Percentiles rank a stretch among this genome's conserved stretches.
Evolutionary conservation across 2,797 vertebrate genomes (phyloP).

Genomic region (Notolepis coatsorum): DNA sequence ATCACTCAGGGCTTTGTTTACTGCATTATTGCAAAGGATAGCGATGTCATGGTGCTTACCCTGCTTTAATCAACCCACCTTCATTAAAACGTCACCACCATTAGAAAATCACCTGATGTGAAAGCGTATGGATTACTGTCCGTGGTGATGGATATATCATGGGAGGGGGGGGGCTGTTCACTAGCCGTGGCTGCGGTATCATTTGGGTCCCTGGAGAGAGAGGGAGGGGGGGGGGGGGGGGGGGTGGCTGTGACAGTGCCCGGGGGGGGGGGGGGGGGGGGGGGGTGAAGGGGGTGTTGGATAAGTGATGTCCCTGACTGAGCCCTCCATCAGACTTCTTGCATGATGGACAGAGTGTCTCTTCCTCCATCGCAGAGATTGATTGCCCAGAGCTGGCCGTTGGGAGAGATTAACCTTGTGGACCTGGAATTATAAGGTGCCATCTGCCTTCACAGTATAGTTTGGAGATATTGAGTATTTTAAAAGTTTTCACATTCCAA

Average conservation of each 20-base stretch:
- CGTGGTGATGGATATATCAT: conserved; percentile 48
- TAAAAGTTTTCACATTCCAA: conserved; percentile 1
- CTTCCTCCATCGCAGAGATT: conserved; percentile 61
- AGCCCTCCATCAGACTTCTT: conserved; percentile 72
- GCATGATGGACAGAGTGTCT: conserved; percentile 67
- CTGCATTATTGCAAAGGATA: conserved; percentile 23
- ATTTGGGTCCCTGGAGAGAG: conserved; percentile 57
- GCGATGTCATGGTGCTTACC: conserved; percentile 1
- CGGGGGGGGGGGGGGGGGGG: neutral
- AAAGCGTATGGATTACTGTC: conserved; percentile 42
- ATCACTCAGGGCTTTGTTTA: conserved; percentile 55
- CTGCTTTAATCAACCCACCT: conserved; percentile 34
- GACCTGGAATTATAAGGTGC: conserved; percentile 38
- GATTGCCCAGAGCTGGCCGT: conserved; percentile 65
- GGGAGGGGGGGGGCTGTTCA: conserved; percentile 38
- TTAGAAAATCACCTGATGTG: conserved; percentile 43
- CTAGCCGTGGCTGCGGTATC: conserved; percentile 48
- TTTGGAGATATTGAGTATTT: conserved; percentile 21
- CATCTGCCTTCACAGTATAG: conserved; percentile 7
- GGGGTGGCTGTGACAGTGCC: conserved; percentile 23
- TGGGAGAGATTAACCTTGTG: conserved; percentile 70
- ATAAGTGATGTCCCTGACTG: conserved; percentile 64
- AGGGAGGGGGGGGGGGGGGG: too few species aligned
- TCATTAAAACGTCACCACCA: conserved; percentile 21
- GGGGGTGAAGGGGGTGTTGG: conserved; percentile 33